Evolutionary conservation across 92 coral and sea anemone genomes (phyloP).

Genomic region (Montipora capitata): DNA sequence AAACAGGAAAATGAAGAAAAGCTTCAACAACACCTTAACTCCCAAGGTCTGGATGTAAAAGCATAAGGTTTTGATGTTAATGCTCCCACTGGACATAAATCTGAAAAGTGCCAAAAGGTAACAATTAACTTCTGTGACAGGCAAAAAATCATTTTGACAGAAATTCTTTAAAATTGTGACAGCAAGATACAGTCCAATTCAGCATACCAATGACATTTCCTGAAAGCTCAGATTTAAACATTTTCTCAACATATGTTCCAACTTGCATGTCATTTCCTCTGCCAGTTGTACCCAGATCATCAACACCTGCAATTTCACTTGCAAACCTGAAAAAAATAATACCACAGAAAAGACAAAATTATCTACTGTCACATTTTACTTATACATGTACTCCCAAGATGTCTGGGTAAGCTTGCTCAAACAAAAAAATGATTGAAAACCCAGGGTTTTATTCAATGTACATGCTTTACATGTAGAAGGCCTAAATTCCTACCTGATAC

Average conservation of each 20-base stretch:
- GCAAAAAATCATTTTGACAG: neutral
- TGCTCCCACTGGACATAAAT: constrained; percentile 99
- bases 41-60: constrained; percentile 99
- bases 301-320: constrained; percentile 99
- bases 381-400: neutral
- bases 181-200: neutral
- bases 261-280: constrained; percentile 99
- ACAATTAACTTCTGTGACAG: neutral
- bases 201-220: constrained; percentile 96
- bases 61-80: constrained; percentile 99
- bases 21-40: constrained; percentile 79
- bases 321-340: constrained; percentile 84
- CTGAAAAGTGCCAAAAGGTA: constrained; percentile 33
- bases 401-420: too few relatives aligned
- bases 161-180: neutral
- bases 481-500: constrained; percentile 86
- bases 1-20: neutral
- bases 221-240: constrained; percentile 98
- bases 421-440: too few relatives aligned
- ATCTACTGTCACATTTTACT: neutral
- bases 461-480: too few relatives aligned
- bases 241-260: constrained; percentile 98
- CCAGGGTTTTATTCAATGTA: too few relatives aligned
- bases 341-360: neutral
- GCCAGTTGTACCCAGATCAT: constrained; percentile 98